phyloP scores from a whole-genome alignment of 2,888 invertebrate genomes.

The Cephus nigrinus region DNA sequence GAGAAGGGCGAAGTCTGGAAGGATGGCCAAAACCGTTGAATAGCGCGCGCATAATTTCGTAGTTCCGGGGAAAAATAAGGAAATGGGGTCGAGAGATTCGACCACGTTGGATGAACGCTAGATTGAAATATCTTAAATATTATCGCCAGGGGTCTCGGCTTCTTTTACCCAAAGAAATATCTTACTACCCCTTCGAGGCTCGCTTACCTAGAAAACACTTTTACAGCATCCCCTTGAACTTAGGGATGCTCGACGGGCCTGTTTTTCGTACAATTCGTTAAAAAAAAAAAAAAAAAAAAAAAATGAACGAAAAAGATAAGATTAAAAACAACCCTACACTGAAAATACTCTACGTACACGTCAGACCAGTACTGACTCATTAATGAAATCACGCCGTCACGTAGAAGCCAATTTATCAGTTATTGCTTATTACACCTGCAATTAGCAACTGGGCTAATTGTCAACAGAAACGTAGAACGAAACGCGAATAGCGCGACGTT shows the following conservation, averaged over 20 bases:
- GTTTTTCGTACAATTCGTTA: background rate
- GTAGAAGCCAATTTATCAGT: background rate
- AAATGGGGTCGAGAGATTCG: constrained; percentile 10
- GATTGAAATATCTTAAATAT: constrained; percentile 8
- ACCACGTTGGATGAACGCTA: background rate
- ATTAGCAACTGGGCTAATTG: background rate
- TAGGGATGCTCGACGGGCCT: background rate
- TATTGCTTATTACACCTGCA: background rate
- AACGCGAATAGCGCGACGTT: background rate
- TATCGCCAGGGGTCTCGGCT: constrained; percentile 1
- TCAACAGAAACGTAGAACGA: background rate
- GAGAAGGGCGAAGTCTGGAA: background rate
- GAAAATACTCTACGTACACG: background rate
- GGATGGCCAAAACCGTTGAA: constrained; percentile 5
- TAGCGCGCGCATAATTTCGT: constrained; percentile 11
- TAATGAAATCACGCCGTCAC: background rate
- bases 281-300: background rate
- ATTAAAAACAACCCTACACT: background rate
- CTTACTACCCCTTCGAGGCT: background rate
- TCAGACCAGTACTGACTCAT: background rate
- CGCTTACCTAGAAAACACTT: background rate
- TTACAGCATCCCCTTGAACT: background rate
- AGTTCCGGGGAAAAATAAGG: constrained; percentile 12
- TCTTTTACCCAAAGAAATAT: background rate
- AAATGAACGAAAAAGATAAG: background rate